Conservation (phyloP, 2,113 vertebrate genomes). For the Oreotrochilus melanogaster region DNA sequence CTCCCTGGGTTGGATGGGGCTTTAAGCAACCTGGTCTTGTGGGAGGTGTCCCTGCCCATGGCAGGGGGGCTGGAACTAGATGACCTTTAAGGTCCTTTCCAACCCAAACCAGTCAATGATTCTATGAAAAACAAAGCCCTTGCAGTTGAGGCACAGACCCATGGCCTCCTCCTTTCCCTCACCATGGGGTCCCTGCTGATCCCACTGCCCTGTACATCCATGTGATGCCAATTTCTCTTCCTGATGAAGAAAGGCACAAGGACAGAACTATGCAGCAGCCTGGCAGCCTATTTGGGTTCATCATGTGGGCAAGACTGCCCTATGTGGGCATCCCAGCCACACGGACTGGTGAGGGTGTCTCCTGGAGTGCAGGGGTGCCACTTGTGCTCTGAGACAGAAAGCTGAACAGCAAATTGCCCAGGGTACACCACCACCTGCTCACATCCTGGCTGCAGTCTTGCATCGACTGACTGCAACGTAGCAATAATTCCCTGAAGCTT, state of each 20-base stretch:
- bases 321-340: background rate
- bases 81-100: no score
- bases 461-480: background rate
- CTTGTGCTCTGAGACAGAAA: rapidly evolving
- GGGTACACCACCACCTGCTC: rapidly evolving
- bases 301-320: background rate
- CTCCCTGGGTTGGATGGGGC: no score
- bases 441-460: rapidly evolving
- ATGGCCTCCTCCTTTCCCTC: background rate
- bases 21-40: no score
- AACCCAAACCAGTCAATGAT: no score
- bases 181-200: rapidly evolving
- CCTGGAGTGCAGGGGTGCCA: rapidly evolving
- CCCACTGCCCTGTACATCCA: background rate
- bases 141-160: background rate
- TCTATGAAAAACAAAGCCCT: rapidly evolving
- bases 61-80: no score
- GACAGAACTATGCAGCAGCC: background rate
- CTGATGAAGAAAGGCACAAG: background rate
- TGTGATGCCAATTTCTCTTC: background rate
- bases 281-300: rapidly evolving
- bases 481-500: background rate
- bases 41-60: no score
- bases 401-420: background rate
- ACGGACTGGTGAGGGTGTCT: background rate